phyloP scores from a whole-genome alignment of 2,113 vertebrate species.

The Abramis brama region DNA sequence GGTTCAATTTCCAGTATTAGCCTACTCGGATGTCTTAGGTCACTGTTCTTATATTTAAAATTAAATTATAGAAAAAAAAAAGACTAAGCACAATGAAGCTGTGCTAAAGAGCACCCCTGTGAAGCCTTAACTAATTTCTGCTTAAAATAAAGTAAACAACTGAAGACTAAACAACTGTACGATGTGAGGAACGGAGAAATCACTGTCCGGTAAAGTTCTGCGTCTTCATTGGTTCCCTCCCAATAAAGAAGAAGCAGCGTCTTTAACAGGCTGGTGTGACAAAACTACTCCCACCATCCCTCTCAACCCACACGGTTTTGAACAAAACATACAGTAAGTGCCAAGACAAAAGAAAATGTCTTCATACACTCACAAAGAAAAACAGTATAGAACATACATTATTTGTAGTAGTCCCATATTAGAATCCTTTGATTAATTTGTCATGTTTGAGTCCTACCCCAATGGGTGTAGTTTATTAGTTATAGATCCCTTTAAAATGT shows the following conservation, averaged over 20 bases:
- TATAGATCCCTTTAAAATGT: conserved; percentile 61
- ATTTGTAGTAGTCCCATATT: conserved; percentile 59
- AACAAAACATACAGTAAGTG: conserved; percentile 62
- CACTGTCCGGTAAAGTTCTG: conserved; percentile 64
- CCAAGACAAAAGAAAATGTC: conserved; percentile 64
- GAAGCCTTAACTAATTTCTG: conserved; percentile 66
- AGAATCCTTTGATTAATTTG: conserved; percentile 62
- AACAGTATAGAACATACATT: conserved; percentile 64
- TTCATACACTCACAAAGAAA: conserved; percentile 62
- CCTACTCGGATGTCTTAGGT: conserved; percentile 15
- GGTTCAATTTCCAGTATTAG: conserved; percentile 39
- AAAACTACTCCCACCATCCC: conserved; percentile 59
- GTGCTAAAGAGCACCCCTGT: conserved; percentile 33
- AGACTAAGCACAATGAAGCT: conserved; percentile 15
- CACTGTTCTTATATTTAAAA: conserved; percentile 5
- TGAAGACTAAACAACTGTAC: conserved; percentile 58
- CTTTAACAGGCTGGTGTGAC: conserved; percentile 57
- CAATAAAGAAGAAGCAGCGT: conserved; percentile 69
- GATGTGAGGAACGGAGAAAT: conserved; percentile 58
- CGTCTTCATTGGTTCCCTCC: conserved; percentile 76
- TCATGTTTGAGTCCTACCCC: conserved; percentile 73
- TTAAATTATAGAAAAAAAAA: conserved; percentile 14
- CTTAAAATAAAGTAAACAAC: conserved; percentile 65
- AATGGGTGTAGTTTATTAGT: conserved; percentile 63
- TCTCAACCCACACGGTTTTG: conserved; percentile 48